Percentiles rank a stretch among this genome's conserved stretches.
phyloP scores from a whole-genome alignment of 2,888 invertebrate genomes.

The Latrodectus hesperus region DNA sequence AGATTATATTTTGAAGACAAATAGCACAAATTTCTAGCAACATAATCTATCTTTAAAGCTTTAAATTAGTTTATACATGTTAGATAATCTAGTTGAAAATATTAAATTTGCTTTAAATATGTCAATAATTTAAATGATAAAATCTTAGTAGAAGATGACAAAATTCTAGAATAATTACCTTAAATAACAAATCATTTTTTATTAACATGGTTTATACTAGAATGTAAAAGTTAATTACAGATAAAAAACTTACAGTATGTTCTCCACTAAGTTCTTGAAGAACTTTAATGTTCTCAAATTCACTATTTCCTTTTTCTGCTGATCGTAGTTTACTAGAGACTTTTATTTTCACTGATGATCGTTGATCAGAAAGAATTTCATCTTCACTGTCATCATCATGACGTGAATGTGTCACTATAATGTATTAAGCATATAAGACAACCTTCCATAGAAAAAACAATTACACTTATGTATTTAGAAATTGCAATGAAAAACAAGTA shows the following conservation, averaged over 20 bases:
- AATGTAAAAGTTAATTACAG: too few relatives aligned
- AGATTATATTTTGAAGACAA: neutral
- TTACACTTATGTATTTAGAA: too few relatives aligned
- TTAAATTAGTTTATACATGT: too few relatives aligned
- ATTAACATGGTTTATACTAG: too few relatives aligned
- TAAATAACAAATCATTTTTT: too few relatives aligned
- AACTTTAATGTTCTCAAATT: constrained; percentile 92
- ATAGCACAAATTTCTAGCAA: neutral
- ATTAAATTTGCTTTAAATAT: too few relatives aligned
- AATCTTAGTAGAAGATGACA: too few relatives aligned
- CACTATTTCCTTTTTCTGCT: constrained; percentile 95
- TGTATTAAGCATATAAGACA: neutral
- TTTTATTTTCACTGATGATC: constrained; percentile 77
- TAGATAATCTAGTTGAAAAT: too few relatives aligned
- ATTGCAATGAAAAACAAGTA: too few relatives aligned
- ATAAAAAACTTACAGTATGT: constrained; percentile 81
- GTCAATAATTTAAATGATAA: too few relatives aligned
- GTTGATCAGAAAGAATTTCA: constrained; percentile 74
- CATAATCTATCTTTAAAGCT: neutral
- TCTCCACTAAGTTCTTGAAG: constrained; percentile 88
- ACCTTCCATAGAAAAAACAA: too few relatives aligned
- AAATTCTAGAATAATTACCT: too few relatives aligned
- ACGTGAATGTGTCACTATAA: constrained; percentile 83
- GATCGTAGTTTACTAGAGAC: constrained; percentile 83
- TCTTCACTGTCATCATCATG: constrained; percentile 83